Base-by-base conservation (phyloP, 1,140 invertebrate species). In the Lepidurus packardi region DNA sequence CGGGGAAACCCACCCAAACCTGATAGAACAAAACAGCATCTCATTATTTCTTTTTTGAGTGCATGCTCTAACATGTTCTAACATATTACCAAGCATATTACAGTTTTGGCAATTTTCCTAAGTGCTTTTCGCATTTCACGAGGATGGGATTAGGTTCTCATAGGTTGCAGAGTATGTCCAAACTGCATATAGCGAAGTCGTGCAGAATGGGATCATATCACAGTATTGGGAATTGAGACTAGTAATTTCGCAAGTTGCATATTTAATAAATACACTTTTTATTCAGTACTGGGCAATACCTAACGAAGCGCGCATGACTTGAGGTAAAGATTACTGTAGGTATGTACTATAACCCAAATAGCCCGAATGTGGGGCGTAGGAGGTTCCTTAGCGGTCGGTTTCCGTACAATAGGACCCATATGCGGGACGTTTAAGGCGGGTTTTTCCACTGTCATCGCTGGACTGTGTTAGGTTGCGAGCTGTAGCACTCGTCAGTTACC, bases 291-390 rank as follows among this genome's bases (percentile, higher is more conserved):
- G 53, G 16, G 53, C 21, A n/a, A 65, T 65, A 65, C 16, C 9
- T 65, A 65, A 65, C 53, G 16, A 65, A 65, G 13, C 53, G 53
- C 53, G 53, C 53, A 65, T 65, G 53, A 65, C 53, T 65, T 3
- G 21, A 65, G 53, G 53, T 65, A 65, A 65, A 65, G 53, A 65
- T 65, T 65, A n/a, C 53, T n/a, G 21, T 21, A 65, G 53, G 53
- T 65, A 65, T 65, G 21, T 65, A 13, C 13, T 65, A 65, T 21
- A 65, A 65, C 53, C 53, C 53, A 65, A 65, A 65, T 65, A 65
- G 8, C 7, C 53, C 1, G 34, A 34, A 34, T 4, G 34, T 4
- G 3, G 53, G 53, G 53, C 21, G 53, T 65, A 65, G 53, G 21
- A 65, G 16, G 13, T 65, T 65, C 13, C 53, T 13, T n/a, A 65